phyloP scores from a whole-genome alignment of 2,113 vertebrate species.

The Ellobius talpinus region DNA sequence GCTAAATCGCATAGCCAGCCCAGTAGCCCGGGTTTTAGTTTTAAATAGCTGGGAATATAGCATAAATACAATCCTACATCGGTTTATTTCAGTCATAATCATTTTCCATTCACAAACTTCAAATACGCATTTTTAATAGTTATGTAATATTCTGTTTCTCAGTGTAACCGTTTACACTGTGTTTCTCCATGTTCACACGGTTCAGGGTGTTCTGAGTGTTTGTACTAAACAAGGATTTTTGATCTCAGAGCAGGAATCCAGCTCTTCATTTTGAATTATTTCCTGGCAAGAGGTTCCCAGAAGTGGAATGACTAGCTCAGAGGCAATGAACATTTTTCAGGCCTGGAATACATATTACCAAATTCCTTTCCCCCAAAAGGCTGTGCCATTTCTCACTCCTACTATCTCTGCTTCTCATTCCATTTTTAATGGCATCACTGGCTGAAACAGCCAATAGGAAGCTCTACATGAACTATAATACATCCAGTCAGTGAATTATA shows the following conservation, averaged over 20 bases:
- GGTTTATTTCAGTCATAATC: conserved; percentile 35
- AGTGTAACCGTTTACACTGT: background rate
- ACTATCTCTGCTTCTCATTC: conserved; percentile 57
- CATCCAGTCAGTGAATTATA: conserved; percentile 53
- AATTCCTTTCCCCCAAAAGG: conserved; percentile 71
- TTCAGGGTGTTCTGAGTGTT: conserved; percentile 17
- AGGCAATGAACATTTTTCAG: conserved; percentile 64
- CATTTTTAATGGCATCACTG: conserved; percentile 58
- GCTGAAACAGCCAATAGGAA: conserved; percentile 57
- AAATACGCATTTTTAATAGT: conserved; percentile 4
- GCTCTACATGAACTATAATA: background rate
- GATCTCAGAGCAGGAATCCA: background rate
- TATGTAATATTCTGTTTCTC: conserved; percentile 64
- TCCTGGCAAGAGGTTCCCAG: conserved; percentile 74
- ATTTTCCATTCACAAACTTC: conserved; percentile 59
- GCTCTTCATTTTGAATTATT: conserved; percentile 68
- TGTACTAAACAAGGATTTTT: conserved; percentile 2
- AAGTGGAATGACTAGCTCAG: conserved; percentile 60
- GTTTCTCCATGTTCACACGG: conserved; percentile 23
- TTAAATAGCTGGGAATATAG: background rate
- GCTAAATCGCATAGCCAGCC: background rate
- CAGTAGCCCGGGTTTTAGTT: conserved; percentile 15
- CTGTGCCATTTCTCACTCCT: conserved; percentile 70
- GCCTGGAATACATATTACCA: conserved; percentile 63
- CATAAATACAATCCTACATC: conserved; percentile 23